A percentile compares a stretch with the other conserved stretches of the same genome.
Evolutionary conservation across 2,888 invertebrate genomes (phyloP).

Genomic region (Rhingia campestris): DNA sequence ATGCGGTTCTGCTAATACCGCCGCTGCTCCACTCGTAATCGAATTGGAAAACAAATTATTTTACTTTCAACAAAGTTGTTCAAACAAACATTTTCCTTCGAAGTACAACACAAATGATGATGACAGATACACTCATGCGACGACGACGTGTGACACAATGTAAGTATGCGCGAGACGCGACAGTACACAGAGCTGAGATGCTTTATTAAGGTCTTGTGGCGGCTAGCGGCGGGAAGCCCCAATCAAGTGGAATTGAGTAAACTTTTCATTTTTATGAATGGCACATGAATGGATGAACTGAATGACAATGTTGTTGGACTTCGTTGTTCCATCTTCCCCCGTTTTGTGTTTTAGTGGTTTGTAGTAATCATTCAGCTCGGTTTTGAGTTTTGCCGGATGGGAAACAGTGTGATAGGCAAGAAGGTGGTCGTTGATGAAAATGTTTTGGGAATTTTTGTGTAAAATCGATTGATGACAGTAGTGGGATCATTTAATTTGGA

Average conservation of each 20-base stretch:
- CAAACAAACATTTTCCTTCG: slow-evolving; percentile 47
- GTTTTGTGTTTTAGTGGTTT: not conserved
- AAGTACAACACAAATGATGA: not conserved
- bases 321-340: slow-evolving; percentile 4
- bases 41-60: slow-evolving; percentile 70
- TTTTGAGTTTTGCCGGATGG: slow-evolving; percentile 6
- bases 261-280: slow-evolving; percentile 70
- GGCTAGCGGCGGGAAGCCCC: slow-evolving; percentile 63
- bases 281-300: slow-evolving; percentile 45
- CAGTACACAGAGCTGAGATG: slow-evolving; percentile 34
- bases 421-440: not conserved
- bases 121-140: slow-evolving; percentile 1
- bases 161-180: slow-evolving; percentile 8
- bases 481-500: too few relatives aligned
- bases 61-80: slow-evolving; percentile 70
- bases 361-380: slow-evolving; percentile 10
- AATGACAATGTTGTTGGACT: slow-evolving; percentile 45
- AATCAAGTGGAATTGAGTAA: slow-evolving; percentile 72
- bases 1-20: slow-evolving; percentile 27
- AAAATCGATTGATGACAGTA: too few relatives aligned
- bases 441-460: too few relatives aligned
- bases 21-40: slow-evolving; percentile 53
- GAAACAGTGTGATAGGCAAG: slow-evolving; percentile 14
- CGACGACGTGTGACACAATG: slow-evolving; percentile 40
- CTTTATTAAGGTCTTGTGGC: slow-evolving; percentile 43